Evolutionary conservation across 2,888 invertebrate genomes (phyloP).

Genomic region (Rotaria macrura): DNA sequence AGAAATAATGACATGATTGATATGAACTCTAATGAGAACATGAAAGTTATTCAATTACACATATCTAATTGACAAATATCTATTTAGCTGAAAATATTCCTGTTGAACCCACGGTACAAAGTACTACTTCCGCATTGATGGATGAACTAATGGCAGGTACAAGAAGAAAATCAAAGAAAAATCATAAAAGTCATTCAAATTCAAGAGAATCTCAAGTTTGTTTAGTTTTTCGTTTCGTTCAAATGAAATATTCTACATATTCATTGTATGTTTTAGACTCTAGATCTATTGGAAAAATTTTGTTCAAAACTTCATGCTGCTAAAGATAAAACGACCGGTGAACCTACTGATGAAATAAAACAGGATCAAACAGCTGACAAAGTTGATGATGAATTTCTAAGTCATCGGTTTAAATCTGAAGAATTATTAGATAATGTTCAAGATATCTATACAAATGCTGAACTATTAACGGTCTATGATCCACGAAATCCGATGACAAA

Average conservation of each 20-base stretch:
- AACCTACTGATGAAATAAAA: conserved; percentile 49
- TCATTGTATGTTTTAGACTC: not conserved
- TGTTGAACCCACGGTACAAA: not conserved
- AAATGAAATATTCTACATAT: not conserved
- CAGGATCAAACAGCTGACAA: conserved; percentile 43
- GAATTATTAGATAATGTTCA: conserved; percentile 27
- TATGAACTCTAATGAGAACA: too few species aligned
- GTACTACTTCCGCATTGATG: not conserved
- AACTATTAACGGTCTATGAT: conserved; percentile 92
- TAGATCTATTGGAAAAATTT: not conserved
- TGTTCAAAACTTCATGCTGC: conserved; percentile 49
- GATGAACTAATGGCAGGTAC: conserved; percentile 11
- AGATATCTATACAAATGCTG: conserved; percentile 63
- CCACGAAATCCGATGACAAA: conserved; percentile 87
- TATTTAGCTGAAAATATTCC: not conserved
- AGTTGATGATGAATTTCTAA: conserved; percentile 40
- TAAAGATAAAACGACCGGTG: conserved; percentile 57
- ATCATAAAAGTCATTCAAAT: not conserved
- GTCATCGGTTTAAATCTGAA: conserved; percentile 32
- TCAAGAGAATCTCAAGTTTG: conserved; percentile 3
- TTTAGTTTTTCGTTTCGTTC: not conserved
- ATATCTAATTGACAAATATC: too few species aligned
- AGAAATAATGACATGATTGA: too few species aligned
- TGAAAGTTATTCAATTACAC: too few species aligned
- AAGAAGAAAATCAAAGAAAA: not conserved